Evolutionary conservation across 2,113 vertebrate species (phyloP).

Genomic region (Origma solitaria): DNA sequence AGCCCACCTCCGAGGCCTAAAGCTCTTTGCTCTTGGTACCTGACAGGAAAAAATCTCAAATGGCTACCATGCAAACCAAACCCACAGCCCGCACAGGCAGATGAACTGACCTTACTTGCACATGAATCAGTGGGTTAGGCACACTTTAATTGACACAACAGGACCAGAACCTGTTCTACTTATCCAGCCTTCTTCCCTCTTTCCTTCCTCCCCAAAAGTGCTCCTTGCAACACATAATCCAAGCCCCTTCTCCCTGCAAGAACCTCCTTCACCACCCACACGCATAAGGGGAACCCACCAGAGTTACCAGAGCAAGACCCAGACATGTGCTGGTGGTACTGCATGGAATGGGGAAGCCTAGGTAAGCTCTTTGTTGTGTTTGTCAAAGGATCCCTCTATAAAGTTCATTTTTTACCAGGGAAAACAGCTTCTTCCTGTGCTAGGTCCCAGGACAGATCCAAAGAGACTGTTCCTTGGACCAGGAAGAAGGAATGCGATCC

Average conservation of each 20-base stretch:
- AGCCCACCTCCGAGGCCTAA: not conserved
- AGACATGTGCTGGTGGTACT: not conserved
- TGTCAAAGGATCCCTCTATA: not conserved
- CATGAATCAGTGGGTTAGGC: not conserved
- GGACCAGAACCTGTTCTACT: not conserved
- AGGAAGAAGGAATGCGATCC: not conserved
- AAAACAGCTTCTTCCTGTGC: not conserved
- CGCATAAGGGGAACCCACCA: not conserved
- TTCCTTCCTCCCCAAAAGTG: not conserved
- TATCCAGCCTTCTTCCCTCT: not conserved
- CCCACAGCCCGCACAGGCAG: not conserved
- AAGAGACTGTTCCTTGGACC: not conserved
- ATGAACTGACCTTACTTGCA: not conserved
- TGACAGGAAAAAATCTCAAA: not conserved
- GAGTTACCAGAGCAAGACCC: not conserved
- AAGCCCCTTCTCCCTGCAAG: not conserved
- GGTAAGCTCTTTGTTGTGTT: not conserved
- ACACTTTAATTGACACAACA: not conserved
- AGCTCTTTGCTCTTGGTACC: not conserved
- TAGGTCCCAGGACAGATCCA: not conserved
- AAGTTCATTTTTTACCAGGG: not conserved
- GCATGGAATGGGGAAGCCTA: not conserved
- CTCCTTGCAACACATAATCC: not conserved
- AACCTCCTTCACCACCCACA: rapidly evolving
- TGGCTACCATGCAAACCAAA: not conserved